phyloP scores from a whole-genome alignment of 2,113 vertebrate species.

The Geococcyx californianus region DNA sequence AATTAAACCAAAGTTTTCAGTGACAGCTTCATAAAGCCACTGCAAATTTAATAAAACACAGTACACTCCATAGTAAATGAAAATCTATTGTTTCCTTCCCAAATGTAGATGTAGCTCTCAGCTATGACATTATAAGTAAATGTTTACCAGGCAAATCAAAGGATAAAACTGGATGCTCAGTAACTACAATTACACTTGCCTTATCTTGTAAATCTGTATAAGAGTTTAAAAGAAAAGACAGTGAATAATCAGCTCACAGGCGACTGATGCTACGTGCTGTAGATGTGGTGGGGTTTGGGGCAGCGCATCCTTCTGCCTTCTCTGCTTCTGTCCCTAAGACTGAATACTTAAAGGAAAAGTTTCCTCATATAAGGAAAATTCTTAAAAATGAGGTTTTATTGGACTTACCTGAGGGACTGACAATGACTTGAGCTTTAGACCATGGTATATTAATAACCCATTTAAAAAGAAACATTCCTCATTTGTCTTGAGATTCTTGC shows the following conservation, averaged over 20 bases:
- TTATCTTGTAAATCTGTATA: background rate
- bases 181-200: background rate
- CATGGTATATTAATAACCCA: background rate
- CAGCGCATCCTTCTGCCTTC: background rate
- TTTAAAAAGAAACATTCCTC: background rate
- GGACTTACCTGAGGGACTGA: background rate
- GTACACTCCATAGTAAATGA: background rate
- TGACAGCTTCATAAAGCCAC: background rate
- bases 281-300: background rate
- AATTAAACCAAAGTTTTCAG: background rate
- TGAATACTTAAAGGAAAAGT: background rate
- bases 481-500: accelerated
- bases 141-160: background rate
- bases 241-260: background rate
- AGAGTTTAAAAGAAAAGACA: background rate
- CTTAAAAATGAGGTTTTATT: background rate
- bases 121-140: background rate
- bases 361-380: background rate
- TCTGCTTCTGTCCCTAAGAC: background rate
- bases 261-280: background rate
- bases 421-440: background rate
- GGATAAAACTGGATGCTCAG: background rate
- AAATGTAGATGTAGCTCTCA: background rate
- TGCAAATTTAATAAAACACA: background rate
- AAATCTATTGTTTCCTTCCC: background rate